Percentiles rank a stretch among this genome's conserved stretches.
These are phyloP conservation scores for Sinocyclocheilus maitianheensis DNA, from an alignment of 2,113 vertebrate genomes.

Conservation along the genomic window DNA sequence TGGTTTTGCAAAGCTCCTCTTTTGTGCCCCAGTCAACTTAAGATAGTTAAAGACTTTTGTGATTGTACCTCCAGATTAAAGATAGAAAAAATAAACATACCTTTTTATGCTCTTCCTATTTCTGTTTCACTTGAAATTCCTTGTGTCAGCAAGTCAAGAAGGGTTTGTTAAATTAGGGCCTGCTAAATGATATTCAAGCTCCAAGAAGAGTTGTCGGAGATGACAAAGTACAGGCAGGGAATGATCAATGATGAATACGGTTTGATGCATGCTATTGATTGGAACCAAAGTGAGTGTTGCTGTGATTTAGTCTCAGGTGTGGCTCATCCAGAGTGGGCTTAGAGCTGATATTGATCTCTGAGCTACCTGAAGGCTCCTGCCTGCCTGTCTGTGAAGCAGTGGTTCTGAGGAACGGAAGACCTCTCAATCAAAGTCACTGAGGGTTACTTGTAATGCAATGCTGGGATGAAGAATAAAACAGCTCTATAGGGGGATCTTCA, in stretches of 20 bases:
- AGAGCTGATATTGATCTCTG: slow-evolving; percentile 44
- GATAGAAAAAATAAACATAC: neutral
- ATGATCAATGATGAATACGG: slow-evolving; percentile 48
- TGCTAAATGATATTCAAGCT: slow-evolving; percentile 45
- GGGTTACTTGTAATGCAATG: slow-evolving; percentile 32
- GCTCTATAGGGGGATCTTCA: neutral
- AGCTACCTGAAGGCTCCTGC: slow-evolving; percentile 43
- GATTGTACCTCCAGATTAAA: slow-evolving; percentile 19
- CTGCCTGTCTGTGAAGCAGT: slow-evolving; percentile 34
- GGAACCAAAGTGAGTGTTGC: slow-evolving; percentile 25
- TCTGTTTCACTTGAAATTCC: neutral
- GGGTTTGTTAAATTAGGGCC: slow-evolving; percentile 4
- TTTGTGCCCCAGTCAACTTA: slow-evolving; percentile 24
- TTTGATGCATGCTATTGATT: slow-evolving; percentile 53
- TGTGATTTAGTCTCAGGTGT: slow-evolving; percentile 45
- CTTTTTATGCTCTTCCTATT: neutral
- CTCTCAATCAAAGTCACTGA: slow-evolving; percentile 40
- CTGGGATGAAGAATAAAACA: slow-evolving; percentile 33
- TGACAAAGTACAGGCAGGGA: slow-evolving; percentile 40
- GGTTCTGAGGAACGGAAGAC: neutral
- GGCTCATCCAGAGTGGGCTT: slow-evolving; percentile 49
- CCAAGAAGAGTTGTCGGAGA: slow-evolving; percentile 40
- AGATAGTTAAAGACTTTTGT: slow-evolving; percentile 38
- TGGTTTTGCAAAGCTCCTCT: neutral
- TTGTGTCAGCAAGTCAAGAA: neutral